Evolutionary conservation across 1,140 invertebrate species (phyloP).

Genomic region (Drosophila rufa): DNA sequence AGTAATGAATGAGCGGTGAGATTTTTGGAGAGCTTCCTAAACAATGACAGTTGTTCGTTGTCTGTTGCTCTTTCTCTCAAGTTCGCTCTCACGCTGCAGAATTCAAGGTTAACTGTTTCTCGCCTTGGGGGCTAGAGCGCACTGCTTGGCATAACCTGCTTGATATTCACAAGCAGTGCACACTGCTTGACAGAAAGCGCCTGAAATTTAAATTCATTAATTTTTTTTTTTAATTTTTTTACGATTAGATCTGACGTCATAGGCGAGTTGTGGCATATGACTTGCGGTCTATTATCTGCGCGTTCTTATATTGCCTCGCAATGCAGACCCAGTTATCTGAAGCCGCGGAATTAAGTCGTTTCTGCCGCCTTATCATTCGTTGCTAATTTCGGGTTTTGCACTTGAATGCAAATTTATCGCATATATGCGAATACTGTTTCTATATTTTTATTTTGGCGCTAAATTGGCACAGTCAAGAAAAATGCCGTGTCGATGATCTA

Average conservation of each 20-base stretch:
- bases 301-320: conserved; percentile 6
- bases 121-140: neutral
- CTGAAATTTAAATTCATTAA: conserved; percentile 19
- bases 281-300: conserved; percentile 30
- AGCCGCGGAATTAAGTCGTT: conserved; percentile 34
- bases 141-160: conserved; percentile 24
- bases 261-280: conserved; percentile 14
- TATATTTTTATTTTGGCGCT: conserved; percentile 27
- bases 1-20: conserved; percentile 24
- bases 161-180: conserved; percentile 29
- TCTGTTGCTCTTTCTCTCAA: conserved; percentile 24
- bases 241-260: conserved; percentile 37
- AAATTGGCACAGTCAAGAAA: conserved; percentile 42
- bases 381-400: conserved; percentile 51
- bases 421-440: conserved; percentile 25
- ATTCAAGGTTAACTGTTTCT: conserved; percentile 65
- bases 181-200: conserved; percentile 56
- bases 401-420: conserved; percentile 70
- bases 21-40: conserved; percentile 41
- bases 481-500: conserved; percentile 68
- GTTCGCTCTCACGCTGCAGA: conserved; percentile 31
- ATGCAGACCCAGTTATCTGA: conserved; percentile 26
- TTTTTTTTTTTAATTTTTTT: neutral
- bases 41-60: conserved; percentile 48
- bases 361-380: conserved; percentile 42